Conservation (phyloP, 2,113 vertebrate species). For the Seriola rivoliana region DNA sequence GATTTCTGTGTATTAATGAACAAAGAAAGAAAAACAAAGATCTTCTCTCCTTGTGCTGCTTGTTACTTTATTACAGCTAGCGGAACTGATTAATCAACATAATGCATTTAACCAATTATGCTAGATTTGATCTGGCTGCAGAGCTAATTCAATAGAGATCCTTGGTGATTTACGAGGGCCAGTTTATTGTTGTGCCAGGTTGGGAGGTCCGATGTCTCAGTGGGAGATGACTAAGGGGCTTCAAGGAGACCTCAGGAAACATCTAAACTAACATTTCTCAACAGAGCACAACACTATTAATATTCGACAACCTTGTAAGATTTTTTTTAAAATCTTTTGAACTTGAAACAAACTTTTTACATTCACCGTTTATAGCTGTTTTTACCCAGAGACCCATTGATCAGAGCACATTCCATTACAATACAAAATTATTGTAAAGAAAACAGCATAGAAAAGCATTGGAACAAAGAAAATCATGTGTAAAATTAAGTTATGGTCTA, state of each 20-base stretch:
- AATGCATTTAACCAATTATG: constrained; percentile 84
- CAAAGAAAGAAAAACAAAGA: constrained; percentile 57
- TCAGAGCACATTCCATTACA: constrained; percentile 30
- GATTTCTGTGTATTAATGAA: constrained; percentile 54
- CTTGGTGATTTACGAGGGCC: constrained; percentile 77
- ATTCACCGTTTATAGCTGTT: constrained; percentile 28
- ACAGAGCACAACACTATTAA: constrained; percentile 1
- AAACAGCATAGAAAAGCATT: accelerated
- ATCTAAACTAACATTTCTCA: constrained; percentile 38
- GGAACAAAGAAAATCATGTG: constrained; percentile 1
- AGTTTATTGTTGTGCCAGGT: constrained; percentile 65
- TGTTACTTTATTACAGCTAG: constrained; percentile 74
- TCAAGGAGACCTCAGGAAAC: constrained; percentile 51
- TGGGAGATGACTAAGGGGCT: constrained; percentile 52
- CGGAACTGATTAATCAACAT: constrained; percentile 81
- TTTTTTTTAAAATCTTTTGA: constrained; percentile 12
- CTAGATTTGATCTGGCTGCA: constrained; percentile 79
- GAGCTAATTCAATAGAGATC: constrained; percentile 81
- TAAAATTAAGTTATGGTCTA: constrained; percentile 8
- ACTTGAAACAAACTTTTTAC: constrained; percentile 30
- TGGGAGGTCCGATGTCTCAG: constrained; percentile 52
- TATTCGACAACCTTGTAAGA: constrained; percentile 8
- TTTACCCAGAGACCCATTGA: background rate
- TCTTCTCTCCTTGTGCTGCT: constrained; percentile 49
- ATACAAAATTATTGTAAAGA: constrained; percentile 6